Base-by-base conservation (phyloP, 2,113 vertebrate species). In the Tragelaphus strepsiceros region DNA sequence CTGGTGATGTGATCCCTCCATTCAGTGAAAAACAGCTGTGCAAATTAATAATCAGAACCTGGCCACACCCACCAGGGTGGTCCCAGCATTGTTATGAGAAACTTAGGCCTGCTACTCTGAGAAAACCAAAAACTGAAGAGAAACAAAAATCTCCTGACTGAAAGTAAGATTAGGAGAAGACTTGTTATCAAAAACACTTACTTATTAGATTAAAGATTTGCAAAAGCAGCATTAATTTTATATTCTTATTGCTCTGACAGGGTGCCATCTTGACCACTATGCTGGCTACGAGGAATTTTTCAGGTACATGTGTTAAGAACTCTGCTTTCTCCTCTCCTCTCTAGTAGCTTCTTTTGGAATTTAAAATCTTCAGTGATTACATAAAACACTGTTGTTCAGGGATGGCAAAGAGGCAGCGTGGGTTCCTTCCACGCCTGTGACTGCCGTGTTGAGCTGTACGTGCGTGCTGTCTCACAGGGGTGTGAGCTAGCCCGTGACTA, bases 181-280 rank as follows among this genome's bases (percentile, higher is more conserved):
- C 94, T 92, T 58, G 4, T 32, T 53, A 71, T 88, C 92, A 6
- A 64, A 54, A 85, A 89, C 39, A 2, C 88, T 86, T 35, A 7
- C 58, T 12, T 95, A 1, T 95, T 26, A n/a, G 9, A 32, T 93
- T 1, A 54, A 32, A 98, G 35, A 64, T 96, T 93, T 93, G 51
- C 92, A 78, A 51, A 82, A 88, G 43, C 91, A 80, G 83, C 74
- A 82, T 92, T 98, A 97, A 97, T 95, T 94, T 90, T 97, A 30
- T 83, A 84, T 71, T 96, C 97, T 58, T 97, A 0, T 98, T 88
- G 98, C 96, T 97, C 97, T 98, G 54, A 83, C 97, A 99, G 99
- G 99, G 99, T 92, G 99, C 99, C 98, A 99, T 99, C 99, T 98
- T 99, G 99, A 99, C 99, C 98, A 99, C 99, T 4, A 99, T 99